phyloP scores from a whole-genome alignment of 2,888 invertebrate genomes.

The Galeopsomyia nigrocyanea region DNA sequence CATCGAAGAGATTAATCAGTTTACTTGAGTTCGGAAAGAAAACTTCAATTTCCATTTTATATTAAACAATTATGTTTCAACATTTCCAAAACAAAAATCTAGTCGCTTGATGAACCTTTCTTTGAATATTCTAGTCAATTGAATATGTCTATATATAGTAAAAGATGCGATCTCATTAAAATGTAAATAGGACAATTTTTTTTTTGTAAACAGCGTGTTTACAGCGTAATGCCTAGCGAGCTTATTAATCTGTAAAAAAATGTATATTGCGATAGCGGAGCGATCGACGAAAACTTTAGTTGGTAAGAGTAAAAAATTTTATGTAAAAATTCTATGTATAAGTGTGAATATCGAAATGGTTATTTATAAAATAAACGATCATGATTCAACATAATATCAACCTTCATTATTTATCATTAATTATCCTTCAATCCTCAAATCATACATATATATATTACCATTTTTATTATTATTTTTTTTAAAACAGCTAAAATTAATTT shows the following conservation, averaged over 20 bases:
- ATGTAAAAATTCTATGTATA: conserved; percentile 34
- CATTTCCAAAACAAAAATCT: too few relatives aligned
- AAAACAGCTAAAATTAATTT: too few relatives aligned
- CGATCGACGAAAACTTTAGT: conserved; percentile 9
- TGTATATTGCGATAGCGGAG: conserved; percentile 34
- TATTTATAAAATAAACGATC: conserved; percentile 42
- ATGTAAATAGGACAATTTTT: background rate
- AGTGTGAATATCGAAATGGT: conserved; percentile 42
- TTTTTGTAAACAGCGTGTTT: background rate
- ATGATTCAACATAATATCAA: background rate
- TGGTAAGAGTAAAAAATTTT: conserved; percentile 25
- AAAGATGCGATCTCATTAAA: background rate
- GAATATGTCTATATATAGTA: background rate
- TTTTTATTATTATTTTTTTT: too few relatives aligned
- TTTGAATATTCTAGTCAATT: too few relatives aligned
- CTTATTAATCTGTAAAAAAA: conserved; percentile 38
- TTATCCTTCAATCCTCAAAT: too few relatives aligned
- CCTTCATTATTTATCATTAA: too few relatives aligned
- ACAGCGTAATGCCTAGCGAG: conserved; percentile 2
- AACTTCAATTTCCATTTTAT: too few relatives aligned
- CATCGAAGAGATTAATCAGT: too few relatives aligned
- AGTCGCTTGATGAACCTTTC: too few relatives aligned
- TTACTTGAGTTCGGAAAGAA: too few relatives aligned
- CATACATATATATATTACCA: too few relatives aligned
- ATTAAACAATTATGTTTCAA: too few relatives aligned